A percentile compares a stretch with the other conserved stretches of the same genome.
Conservation (phyloP, 2,797 vertebrate genomes). For the Fratercula arctica region DNA sequence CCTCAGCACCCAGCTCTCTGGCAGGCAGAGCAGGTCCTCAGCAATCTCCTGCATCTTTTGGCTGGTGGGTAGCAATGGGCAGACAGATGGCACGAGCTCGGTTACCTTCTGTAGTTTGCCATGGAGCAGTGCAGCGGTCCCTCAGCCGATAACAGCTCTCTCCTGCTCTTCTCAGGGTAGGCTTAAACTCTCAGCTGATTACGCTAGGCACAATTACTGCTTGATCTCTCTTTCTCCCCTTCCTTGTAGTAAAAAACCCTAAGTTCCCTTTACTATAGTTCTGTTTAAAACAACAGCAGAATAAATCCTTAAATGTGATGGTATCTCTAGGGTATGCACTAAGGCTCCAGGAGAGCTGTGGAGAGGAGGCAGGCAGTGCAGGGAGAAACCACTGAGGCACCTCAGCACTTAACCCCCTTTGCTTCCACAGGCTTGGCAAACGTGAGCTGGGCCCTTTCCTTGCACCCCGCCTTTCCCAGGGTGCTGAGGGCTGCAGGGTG, state of each 20-base stretch:
- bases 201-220: background rate
- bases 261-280: background rate
- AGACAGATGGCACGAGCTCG: background rate
- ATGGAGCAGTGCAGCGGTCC: background rate
- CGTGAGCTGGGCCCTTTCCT: background rate
- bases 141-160: background rate
- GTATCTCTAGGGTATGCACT: background rate
- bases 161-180: background rate
- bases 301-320: background rate
- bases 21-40: background rate
- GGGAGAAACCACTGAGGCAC: background rate
- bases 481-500: background rate
- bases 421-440: background rate
- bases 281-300: background rate
- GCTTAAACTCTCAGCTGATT: background rate
- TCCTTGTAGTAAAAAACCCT: background rate
- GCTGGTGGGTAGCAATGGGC: background rate
- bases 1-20: background rate
- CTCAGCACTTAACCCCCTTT: background rate
- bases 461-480: background rate
- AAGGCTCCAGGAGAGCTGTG: background rate
- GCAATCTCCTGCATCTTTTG: background rate
- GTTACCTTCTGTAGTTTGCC: background rate
- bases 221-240: background rate
- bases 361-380: background rate